Evolutionary conservation across 1,140 invertebrate species (phyloP).

Genomic region (Grapholita molesta): DNA sequence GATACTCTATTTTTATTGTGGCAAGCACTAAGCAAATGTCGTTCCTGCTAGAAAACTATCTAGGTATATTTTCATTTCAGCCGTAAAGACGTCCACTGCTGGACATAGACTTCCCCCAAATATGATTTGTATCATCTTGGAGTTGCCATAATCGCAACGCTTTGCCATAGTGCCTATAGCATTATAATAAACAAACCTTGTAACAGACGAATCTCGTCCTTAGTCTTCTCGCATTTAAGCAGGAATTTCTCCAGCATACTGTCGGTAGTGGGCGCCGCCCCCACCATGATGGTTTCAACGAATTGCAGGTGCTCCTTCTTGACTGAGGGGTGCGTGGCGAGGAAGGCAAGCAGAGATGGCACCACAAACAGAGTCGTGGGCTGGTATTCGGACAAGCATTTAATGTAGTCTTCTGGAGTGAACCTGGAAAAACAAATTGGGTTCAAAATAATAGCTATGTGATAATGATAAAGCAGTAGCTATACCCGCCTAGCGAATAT

Average conservation of each 20-base stretch:
- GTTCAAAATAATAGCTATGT: too few relatives aligned
- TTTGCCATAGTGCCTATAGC: neutral
- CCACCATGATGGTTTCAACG: constrained; percentile 80
- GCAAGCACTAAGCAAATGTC: too few relatives aligned
- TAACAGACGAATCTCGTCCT: constrained; percentile 72
- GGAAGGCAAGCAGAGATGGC: constrained; percentile 82
- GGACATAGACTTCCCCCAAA: too few relatives aligned
- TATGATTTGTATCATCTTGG: too few relatives aligned
- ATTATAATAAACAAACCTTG: constrained; percentile 73
- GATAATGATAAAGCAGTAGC: too few relatives aligned
- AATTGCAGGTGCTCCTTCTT: constrained; percentile 80
- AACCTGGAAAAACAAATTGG: constrained; percentile 79
- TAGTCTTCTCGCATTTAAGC: constrained; percentile 76
- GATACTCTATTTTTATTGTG: too few relatives aligned
- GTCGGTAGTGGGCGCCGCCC: constrained; percentile 82
- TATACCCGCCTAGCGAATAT: too few relatives aligned
- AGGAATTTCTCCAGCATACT: constrained; percentile 81
- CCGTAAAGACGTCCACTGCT: too few relatives aligned
- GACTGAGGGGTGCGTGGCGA: constrained; percentile 81
- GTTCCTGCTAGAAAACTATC: too few relatives aligned
- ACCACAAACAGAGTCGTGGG: constrained; percentile 83
- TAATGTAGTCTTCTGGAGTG: constrained; percentile 82
- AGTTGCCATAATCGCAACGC: too few relatives aligned
- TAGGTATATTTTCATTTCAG: too few relatives aligned
- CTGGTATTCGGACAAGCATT: constrained; percentile 79